Base-by-base conservation (phyloP, 1,140 invertebrate genomes). In the Popillia japonica region DNA sequence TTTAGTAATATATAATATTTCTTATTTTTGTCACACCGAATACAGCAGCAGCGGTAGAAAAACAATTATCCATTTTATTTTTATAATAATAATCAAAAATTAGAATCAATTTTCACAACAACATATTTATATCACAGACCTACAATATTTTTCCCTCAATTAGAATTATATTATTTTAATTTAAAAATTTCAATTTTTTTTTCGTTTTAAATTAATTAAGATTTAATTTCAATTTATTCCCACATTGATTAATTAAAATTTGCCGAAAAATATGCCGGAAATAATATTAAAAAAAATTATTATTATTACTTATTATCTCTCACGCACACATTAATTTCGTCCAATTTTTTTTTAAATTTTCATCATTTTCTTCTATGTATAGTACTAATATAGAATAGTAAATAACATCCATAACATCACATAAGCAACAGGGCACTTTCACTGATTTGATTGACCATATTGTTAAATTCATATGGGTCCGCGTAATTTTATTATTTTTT, bases 61-160 rank as follows among this genome's bases (percentile, higher is more conserved):
- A 68, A 68, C 61, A 68, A 55, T 55, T 55, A 79, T 78, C 75
- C 77, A 81, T 81, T 80, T 80, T 34, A 34, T 34, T 34, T 34
- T 80, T 75, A 72, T 77, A 27, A 77, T 77, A 78, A 78, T 78
- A 78, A 27, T 61, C 73, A 55, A 68, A 68, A 68, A 68, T 68
- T 27, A 68, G 61, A 20, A 68, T 68, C 61, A 78, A 78, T 78
- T 75, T 80, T 78, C 81, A 82, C 72, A 78, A 81, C 83, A 81
- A 83, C 83, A 86, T 84, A 86, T 83, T 79, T 84, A 86, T 86
- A 86, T 86, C 86, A 86, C 86, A 86, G 86, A 85, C 83, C 86
- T 86, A 86, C 86, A 85, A 85, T 84, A 84, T 86, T 85, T 83
- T 72, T 44, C 17, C 17, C 14, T n/a, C 72, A 74, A 74, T 74